A percentile compares a stretch with the other conserved stretches of the same genome.
phyloP scores from a whole-genome alignment of 2,113 vertebrate species.

The Phoxinus phoxinus region DNA sequence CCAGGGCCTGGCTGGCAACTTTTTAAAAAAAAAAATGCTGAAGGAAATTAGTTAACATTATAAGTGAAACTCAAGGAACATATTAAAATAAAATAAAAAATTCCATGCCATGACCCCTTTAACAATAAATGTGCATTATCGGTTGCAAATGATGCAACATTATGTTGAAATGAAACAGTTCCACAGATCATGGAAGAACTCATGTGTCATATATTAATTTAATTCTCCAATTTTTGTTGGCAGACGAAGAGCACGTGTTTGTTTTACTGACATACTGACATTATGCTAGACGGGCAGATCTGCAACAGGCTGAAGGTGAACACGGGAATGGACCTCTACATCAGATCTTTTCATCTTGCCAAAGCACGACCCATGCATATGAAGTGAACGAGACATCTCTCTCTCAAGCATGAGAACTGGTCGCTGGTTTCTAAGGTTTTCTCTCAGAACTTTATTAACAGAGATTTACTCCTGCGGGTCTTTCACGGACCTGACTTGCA shows the following conservation, averaged over 20 bases:
- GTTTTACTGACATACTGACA: neutral
- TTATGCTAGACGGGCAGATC: neutral
- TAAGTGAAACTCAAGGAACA: no score
- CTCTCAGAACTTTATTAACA: slow-evolving; percentile 61
- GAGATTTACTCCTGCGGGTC: slow-evolving; percentile 53
- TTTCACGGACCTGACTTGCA: slow-evolving; percentile 50
- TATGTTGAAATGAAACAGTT: neutral
- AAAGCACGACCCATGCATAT: neutral
- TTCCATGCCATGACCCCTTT: no score
- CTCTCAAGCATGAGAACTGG: slow-evolving; percentile 3
- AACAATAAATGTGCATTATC: neutral
- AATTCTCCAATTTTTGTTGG: neutral
- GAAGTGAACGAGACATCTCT: slow-evolving; percentile 7
- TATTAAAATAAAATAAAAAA: no score
- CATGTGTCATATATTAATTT: neutral
- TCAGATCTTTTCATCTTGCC: slow-evolving; percentile 4
- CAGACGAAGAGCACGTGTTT: neutral
- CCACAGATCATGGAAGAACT: neutral
- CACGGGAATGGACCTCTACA: neutral
- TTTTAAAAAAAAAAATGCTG: no score
- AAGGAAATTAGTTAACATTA: no score
- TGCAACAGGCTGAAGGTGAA: slow-evolving; percentile 12
- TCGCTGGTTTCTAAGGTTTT: slow-evolving; percentile 9
- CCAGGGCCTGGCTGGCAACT: no score
- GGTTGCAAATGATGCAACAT: neutral